phyloP scores from a whole-genome alignment of 1,140 invertebrate genomes.

The Hylyphantes graminicola region DNA sequence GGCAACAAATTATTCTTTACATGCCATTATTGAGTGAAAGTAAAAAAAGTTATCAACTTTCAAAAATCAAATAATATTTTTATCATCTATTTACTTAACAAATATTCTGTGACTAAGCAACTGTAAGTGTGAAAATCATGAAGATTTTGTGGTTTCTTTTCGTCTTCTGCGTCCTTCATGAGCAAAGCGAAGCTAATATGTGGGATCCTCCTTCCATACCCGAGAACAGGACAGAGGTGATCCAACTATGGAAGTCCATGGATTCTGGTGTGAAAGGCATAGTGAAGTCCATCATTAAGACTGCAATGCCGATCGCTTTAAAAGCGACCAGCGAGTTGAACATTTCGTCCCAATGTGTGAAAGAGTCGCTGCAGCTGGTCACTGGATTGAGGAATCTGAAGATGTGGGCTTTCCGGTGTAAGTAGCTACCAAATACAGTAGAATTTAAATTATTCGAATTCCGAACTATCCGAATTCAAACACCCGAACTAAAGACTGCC shows the following conservation, averaged over 20 bases:
- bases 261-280: constrained; percentile 5
- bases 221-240: background rate
- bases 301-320: constrained; percentile 8
- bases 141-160: too few relatives aligned
- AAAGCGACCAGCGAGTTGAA: constrained; percentile 9
- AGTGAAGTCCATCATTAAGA: background rate
- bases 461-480: background rate
- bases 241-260: background rate
- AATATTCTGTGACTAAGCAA: too few relatives aligned
- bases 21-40: too few relatives aligned
- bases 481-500: background rate
- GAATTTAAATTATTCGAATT: background rate
- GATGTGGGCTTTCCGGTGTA: constrained; percentile 29
- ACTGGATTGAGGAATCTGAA: constrained; percentile 11
- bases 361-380: constrained; percentile 16
- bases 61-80: too few relatives aligned
- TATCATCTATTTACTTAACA: too few relatives aligned
- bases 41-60: too few relatives aligned
- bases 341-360: constrained; percentile 26
- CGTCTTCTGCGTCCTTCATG: too few relatives aligned
- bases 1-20: too few relatives aligned
- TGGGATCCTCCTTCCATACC: background rate
- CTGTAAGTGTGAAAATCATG: too few relatives aligned
- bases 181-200: background rate
- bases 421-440: background rate